These are phyloP conservation scores for Chymomyza caudatula DNA, from an alignment of 2,888 invertebrate species.

Conservation along the genomic window DNA sequence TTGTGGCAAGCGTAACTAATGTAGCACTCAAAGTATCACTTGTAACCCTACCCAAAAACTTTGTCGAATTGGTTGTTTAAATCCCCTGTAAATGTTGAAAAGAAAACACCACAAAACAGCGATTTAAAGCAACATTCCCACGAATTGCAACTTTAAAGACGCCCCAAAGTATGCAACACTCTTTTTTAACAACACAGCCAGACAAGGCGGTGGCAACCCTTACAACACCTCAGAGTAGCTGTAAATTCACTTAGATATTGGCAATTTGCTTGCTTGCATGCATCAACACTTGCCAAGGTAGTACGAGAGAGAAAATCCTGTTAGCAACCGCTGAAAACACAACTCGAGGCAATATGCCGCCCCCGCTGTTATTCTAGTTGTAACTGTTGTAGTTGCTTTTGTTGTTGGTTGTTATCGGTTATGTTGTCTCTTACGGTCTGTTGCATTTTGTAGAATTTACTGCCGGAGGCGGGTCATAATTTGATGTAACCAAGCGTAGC, in stretches of 20 bases:
- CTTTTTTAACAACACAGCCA: neutral
- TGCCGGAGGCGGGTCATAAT: conserved; percentile 35
- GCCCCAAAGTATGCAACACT: conserved; percentile 28
- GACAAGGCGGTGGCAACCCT: neutral
- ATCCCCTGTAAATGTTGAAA: too few relatives aligned
- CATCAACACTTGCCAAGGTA: conserved; percentile 48
- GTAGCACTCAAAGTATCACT: too few relatives aligned
- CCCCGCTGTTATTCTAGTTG: neutral
- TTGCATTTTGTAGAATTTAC: conserved; percentile 59
- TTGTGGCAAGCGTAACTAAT: too few relatives aligned
- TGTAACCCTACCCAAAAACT: too few relatives aligned
- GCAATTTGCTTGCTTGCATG: conserved; percentile 45
- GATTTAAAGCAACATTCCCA: neutral
- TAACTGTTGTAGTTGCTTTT: conserved; percentile 2
- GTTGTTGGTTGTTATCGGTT: conserved; percentile 56
- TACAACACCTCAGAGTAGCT: neutral
- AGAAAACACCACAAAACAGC: too few relatives aligned
- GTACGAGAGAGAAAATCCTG: conserved; percentile 31
- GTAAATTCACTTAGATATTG: conserved; percentile 46
- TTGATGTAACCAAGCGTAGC: conserved; percentile 37
- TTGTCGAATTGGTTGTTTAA: too few relatives aligned
- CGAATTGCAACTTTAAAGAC: neutral
- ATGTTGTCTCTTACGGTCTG: conserved; percentile 73
- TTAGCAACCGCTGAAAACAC: conserved; percentile 57
- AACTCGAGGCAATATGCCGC: conserved; percentile 38